Conservation (phyloP, 1,140 invertebrate genomes). For the Wasmannia auropunctata region DNA sequence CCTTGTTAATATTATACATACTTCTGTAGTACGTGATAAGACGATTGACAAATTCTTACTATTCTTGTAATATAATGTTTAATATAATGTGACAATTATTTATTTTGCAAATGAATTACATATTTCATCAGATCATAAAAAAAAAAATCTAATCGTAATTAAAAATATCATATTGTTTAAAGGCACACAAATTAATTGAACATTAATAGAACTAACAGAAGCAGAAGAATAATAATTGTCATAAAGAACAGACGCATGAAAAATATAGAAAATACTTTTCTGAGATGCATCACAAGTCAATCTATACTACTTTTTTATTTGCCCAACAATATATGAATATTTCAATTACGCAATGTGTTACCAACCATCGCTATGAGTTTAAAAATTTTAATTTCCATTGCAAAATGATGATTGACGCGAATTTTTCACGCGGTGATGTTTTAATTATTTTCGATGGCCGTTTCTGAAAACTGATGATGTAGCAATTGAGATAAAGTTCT, state of each 20-base stretch:
- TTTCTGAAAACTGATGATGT: conserved; percentile 36
- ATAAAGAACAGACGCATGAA: background rate
- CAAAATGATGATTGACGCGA: conserved; percentile 25
- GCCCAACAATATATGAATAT: background rate
- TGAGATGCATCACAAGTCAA: background rate
- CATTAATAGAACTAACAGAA: background rate
- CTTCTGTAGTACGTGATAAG: background rate
- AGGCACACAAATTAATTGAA: background rate
- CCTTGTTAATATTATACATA: background rate
- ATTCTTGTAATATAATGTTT: background rate
- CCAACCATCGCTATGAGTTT: conserved; percentile 12
- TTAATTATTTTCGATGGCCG: conserved; percentile 32
- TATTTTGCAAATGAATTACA: background rate
- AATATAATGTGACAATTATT: background rate
- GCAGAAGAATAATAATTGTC: background rate
- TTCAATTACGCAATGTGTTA: conserved; percentile 43
- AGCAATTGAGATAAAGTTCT: background rate
- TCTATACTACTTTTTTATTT: conserved; percentile 14
- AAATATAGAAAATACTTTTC: background rate
- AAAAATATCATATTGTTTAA: background rate
- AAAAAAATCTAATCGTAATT: no score
- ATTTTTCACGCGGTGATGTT: conserved; percentile 26
- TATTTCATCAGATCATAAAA: background rate
- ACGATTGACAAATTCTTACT: background rate
- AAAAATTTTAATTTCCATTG: conserved; percentile 43